phyloP scores from a whole-genome alignment of 1,140 invertebrate genomes.

The Lepidotrigona ventralis region DNA sequence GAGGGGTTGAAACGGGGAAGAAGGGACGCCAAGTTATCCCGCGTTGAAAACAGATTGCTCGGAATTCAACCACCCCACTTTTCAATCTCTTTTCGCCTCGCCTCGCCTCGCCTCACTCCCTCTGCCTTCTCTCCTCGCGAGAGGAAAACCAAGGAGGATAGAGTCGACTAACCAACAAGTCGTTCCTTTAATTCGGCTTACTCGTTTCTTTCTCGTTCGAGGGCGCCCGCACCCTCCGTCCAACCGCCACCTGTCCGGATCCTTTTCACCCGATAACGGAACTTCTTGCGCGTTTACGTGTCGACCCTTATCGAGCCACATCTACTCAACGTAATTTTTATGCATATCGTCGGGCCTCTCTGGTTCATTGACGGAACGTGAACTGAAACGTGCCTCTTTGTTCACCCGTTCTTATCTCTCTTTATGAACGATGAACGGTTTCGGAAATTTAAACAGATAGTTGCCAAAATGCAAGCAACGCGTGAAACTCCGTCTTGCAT shows the following conservation, averaged over 20 bases:
- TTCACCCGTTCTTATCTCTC: neutral
- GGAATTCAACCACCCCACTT: constrained; percentile 54
- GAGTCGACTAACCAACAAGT: constrained; percentile 78
- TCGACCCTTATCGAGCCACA: neutral
- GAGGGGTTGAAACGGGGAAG: constrained; percentile 25
- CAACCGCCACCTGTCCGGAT: constrained; percentile 52
- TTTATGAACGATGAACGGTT: neutral
- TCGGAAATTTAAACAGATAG: neutral
- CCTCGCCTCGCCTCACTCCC: neutral
- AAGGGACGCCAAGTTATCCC: constrained; percentile 69
- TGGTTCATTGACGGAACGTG: neutral
- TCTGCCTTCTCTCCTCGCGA: constrained; percentile 42
- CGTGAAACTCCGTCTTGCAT: neutral
- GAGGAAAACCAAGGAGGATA: constrained; percentile 59
- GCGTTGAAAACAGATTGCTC: constrained; percentile 77
- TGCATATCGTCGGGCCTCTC: neutral
- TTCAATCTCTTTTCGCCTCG: constrained; percentile 41
- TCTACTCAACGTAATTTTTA: constrained; percentile 27
- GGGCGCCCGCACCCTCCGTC: constrained; percentile 2
- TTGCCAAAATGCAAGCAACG: neutral
- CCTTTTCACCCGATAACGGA: constrained; percentile 45
- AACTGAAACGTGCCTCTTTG: neutral
- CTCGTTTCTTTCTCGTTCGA: constrained; percentile 53
- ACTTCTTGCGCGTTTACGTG: constrained; percentile 31
- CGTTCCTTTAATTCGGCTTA: constrained; percentile 77